These are phyloP conservation scores for Choreutis nemorana DNA, from an alignment of 2,888 invertebrate species.

Conservation along the genomic window DNA sequence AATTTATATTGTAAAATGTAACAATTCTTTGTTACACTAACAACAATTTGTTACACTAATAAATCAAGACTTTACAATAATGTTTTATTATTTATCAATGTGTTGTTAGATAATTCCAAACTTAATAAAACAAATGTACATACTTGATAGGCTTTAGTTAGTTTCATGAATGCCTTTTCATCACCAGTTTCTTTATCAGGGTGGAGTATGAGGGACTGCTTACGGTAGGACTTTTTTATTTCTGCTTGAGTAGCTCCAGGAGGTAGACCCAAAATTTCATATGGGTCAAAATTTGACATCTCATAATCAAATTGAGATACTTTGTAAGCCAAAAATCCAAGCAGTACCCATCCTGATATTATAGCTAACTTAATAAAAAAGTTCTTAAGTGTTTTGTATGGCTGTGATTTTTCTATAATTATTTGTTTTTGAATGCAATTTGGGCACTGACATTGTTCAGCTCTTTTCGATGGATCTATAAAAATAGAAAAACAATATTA, in stretches of 20 bases:
- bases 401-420: slow-evolving; percentile 84
- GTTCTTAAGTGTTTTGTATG: slow-evolving; percentile 86
- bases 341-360: slow-evolving; percentile 82
- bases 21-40: no score
- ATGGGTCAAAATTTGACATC: slow-evolving; percentile 99
- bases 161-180: slow-evolving; percentile 96
- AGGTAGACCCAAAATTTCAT: slow-evolving; percentile 91
- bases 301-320: slow-evolving; percentile 98
- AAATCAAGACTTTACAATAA: no score
- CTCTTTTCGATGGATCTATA: slow-evolving; percentile 78
- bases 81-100: no score
- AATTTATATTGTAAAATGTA: no score
- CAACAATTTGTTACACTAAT: no score
- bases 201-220: slow-evolving; percentile 92
- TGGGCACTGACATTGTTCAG: slow-evolving; percentile 88
- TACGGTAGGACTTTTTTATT: slow-evolving; percentile 95
- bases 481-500: no score
- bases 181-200: slow-evolving; percentile 98
- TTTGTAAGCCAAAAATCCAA: slow-evolving; percentile 86
- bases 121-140: no score
- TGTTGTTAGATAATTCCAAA: no score
- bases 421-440: slow-evolving; percentile 86
- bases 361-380: slow-evolving; percentile 81
- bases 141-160: slow-evolving; percentile 93
- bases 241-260: slow-evolving; percentile 85